These are phyloP conservation scores for Odontocolon sp. DNA, from an alignment of 2,888 invertebrate genomes.

Conservation along the genomic window DNA sequence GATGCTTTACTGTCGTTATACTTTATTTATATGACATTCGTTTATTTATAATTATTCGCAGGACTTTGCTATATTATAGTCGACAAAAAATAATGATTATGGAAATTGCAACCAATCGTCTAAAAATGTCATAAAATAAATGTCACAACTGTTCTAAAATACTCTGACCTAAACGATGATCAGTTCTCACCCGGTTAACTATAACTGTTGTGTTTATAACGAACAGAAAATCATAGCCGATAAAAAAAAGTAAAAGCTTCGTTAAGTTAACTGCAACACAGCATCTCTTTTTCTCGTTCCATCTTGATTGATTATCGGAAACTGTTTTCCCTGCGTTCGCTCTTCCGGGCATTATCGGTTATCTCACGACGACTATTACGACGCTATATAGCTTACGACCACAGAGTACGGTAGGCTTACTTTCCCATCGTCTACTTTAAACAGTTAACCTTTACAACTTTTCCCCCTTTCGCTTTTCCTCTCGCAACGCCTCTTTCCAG, in stretches of 20 bases:
- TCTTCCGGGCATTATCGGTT: slow-evolving; percentile 49
- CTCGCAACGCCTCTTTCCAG: slow-evolving; percentile 12
- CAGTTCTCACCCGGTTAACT: too few species aligned
- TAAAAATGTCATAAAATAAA: too few species aligned
- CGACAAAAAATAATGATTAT: too few species aligned
- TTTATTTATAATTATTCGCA: not conserved
- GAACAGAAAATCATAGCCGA: not conserved
- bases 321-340: slow-evolving; percentile 34
- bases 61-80: too few species aligned
- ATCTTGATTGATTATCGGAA: slow-evolving; percentile 49
- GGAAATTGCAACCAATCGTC: too few species aligned
- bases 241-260: not conserved
- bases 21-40: slow-evolving; percentile 6
- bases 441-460: slow-evolving; percentile 44
- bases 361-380: not conserved
- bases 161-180: too few species aligned
- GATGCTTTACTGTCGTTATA: not conserved
- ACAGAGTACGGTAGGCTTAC: not conserved
- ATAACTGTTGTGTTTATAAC: too few species aligned
- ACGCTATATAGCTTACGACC: not conserved
- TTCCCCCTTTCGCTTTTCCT: slow-evolving; percentile 9
- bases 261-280: not conserved
- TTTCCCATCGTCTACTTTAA: slow-evolving; percentile 37
- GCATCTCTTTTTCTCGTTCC: not conserved
- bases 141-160: too few species aligned